Base-by-base conservation (phyloP, 2,797 vertebrate species). In the Holocentrus rufus region DNA sequence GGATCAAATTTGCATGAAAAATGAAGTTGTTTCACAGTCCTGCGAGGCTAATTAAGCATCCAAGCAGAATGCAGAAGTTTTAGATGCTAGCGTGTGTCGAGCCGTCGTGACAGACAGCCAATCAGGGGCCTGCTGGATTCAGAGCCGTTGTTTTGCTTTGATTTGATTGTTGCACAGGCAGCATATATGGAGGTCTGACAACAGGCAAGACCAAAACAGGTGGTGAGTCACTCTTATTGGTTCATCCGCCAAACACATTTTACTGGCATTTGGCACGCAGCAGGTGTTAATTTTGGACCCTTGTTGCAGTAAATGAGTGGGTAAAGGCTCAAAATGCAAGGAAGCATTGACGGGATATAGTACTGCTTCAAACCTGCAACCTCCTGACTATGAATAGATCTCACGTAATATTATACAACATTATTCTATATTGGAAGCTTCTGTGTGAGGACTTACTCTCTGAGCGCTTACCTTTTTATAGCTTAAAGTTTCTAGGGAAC, bases 81-180 rank as follows among this genome's bases (percentile, higher is more conserved):
- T 39, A 22, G 20, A 14, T 65, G 27, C n/a, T 65, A 3, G 2
- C 54, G 27, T 64, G 20, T 63, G 46, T 58, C 1, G 11, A 67
- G 27, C 54, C 47, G 13, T 34, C 52, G 20, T 47, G 8, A 65
- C 36, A 54, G 7, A 17, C 31, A 67, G 66, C 2, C 62, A 72
- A 20, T 31, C 50, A 65, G 65, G 34, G 6, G 7, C 50, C 36
- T 25, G 11, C 69, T 72, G 65, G 68, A 72, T 54, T 46, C 4
- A 0, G 23, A 59, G 50, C 46, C 46, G 20, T 69, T 57, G 14
- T 66, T 79, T 62, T 64, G 42, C 47, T 61, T 22, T 59, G 39
- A 52, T 71, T 60, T 59, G 47, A 67, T 55, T 76, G 44, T 22
- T 61, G 70, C 57, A 58, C 9, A 63, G 39, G 46, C 55, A 65